A percentile compares a stretch with the other conserved stretches of the same genome.
These are phyloP conservation scores for Elysia crispata DNA, from an alignment of 2,888 invertebrate genomes.

Conservation along the genomic window DNA sequence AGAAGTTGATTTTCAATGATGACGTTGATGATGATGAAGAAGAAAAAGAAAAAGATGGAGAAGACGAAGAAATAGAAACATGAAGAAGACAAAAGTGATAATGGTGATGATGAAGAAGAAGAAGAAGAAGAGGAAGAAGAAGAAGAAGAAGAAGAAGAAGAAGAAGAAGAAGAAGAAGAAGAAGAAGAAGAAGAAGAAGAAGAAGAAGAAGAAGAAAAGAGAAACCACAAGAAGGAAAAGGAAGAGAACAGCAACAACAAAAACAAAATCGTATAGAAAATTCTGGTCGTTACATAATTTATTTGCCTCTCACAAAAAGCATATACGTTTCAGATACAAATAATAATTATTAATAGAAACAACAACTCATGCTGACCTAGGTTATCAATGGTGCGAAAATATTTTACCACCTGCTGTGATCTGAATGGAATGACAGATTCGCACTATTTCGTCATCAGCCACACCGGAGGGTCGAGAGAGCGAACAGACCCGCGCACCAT, in stretches of 20 bases:
- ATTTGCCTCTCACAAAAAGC: too few species aligned
- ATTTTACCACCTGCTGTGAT: too few species aligned
- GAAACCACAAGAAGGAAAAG: background rate
- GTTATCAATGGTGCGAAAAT: too few species aligned
- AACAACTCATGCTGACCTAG: too few species aligned
- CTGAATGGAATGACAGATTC: too few species aligned
- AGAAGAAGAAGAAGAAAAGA: too few species aligned
- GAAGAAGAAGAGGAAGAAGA: background rate
- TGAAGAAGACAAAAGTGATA: background rate
- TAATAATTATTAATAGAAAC: too few species aligned
- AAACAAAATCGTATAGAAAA: background rate
- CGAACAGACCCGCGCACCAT: too few species aligned
- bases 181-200: background rate
- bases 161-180: background rate
- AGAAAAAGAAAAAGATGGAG: background rate
- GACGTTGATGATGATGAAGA: conserved; percentile 5
- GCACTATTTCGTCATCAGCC: too few species aligned
- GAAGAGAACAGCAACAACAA: background rate
- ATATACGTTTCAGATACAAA: too few species aligned
- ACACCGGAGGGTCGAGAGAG: background rate
- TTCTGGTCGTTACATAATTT: too few species aligned
- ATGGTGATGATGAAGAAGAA: background rate
- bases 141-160: background rate
- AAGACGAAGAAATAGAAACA: background rate
- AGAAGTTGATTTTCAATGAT: too few species aligned